These are phyloP conservation scores for Phymastichus coffea DNA, from an alignment of 1,140 invertebrate genomes.

Conservation along the genomic window DNA sequence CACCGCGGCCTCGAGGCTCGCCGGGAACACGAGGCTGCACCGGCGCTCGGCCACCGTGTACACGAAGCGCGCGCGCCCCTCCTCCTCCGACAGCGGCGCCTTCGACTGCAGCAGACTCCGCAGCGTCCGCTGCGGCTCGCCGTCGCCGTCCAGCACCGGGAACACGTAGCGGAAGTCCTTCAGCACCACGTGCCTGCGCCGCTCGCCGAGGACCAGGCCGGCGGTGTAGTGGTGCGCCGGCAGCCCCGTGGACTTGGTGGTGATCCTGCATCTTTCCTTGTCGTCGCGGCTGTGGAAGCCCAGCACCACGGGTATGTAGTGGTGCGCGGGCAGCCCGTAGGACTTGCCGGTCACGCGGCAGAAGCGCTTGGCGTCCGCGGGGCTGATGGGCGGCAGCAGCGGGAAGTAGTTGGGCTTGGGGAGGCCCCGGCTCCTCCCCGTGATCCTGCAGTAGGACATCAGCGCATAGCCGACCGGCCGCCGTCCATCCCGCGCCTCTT, in stretches of 20 bases:
- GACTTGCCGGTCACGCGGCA: slow-evolving; percentile 82
- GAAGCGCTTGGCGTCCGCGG: slow-evolving; percentile 75
- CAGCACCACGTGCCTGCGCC: slow-evolving; percentile 64
- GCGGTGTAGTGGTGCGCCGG: slow-evolving; percentile 60
- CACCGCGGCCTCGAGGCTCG: slow-evolving; percentile 73
- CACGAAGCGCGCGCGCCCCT: slow-evolving; percentile 66
- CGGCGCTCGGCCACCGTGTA: slow-evolving; percentile 73
- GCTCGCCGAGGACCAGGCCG: slow-evolving; percentile 62
- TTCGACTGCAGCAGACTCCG: slow-evolving; percentile 65
- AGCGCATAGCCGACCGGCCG: neutral
- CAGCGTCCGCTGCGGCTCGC: slow-evolving; percentile 63
- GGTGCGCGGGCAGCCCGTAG: slow-evolving; percentile 71
- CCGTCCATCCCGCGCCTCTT: neutral
- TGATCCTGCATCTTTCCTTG: slow-evolving; percentile 67
- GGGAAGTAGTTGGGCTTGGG: slow-evolving; percentile 84
- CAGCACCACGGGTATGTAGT: slow-evolving; percentile 75
- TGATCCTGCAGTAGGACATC: slow-evolving; percentile 80
- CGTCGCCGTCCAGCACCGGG: slow-evolving; percentile 66
- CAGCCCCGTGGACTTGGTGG: slow-evolving; percentile 59
- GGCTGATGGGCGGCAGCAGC: slow-evolving; percentile 75
- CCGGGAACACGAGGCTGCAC: slow-evolving; percentile 74
- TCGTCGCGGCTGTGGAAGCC: slow-evolving; percentile 60
- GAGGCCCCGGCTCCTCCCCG: slow-evolving; percentile 74
- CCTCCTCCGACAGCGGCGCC: slow-evolving; percentile 52
- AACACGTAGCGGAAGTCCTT: slow-evolving; percentile 75